Percentiles rank a stretch among this genome's conserved stretches.
Conservation (phyloP, 2,113 vertebrate species). For the Ifrita kowaldi region DNA sequence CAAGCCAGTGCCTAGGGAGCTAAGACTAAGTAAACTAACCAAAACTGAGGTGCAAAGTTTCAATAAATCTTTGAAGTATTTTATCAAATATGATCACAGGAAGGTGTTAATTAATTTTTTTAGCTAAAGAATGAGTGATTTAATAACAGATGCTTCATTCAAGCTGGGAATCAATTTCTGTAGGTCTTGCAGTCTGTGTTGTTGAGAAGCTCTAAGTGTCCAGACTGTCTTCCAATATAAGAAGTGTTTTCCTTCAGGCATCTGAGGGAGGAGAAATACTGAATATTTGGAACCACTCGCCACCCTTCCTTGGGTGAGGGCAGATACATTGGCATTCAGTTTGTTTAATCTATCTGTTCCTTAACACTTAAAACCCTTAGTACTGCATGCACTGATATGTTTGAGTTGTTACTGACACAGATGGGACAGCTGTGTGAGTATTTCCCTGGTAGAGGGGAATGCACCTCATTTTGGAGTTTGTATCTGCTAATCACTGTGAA, state of each 20-base stretch:
- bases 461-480: background rate
- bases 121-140: background rate
- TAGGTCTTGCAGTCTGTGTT: background rate
- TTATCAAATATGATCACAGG: background rate
- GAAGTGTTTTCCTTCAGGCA: background rate
- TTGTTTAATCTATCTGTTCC: background rate
- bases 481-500: background rate
- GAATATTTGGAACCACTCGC: background rate
- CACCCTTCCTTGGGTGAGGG: background rate
- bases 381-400: fast-evolving
- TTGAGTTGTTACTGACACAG: background rate
- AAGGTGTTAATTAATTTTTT: background rate
- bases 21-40: background rate
- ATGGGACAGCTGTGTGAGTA: background rate
- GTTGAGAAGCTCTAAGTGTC: background rate
- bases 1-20: background rate
- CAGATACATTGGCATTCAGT: background rate
- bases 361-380: background rate
- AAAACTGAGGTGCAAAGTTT: background rate
- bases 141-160: background rate
- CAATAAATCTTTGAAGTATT: background rate
- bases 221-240: background rate
- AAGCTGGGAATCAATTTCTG: background rate
- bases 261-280: background rate
- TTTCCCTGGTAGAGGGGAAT: background rate